phyloP scores from a whole-genome alignment of 2,797 vertebrate genomes.

The Sebastiscus tertius region DNA sequence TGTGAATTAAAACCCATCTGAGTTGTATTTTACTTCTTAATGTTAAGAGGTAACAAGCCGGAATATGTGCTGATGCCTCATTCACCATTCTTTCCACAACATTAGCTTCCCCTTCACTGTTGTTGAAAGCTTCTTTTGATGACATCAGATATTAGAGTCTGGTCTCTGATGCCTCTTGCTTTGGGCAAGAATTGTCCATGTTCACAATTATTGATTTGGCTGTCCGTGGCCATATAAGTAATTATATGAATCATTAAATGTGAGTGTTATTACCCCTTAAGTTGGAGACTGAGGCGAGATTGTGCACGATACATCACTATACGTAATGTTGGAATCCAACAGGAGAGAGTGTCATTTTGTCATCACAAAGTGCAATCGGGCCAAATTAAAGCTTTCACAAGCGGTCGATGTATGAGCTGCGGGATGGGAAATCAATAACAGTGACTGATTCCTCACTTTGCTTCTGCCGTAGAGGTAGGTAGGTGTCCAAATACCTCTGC shows the following conservation, averaged over 20 bases:
- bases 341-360: background rate
- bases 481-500: background rate
- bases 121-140: conserved; percentile 10
- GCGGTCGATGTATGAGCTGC: background rate
- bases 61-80: conserved; percentile 6
- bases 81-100: background rate
- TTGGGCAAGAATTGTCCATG: conserved; percentile 8
- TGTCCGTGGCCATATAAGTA: conserved; percentile 6
- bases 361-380: conserved; percentile 10
- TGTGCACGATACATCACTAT: background rate
- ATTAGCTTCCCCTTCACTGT: background rate
- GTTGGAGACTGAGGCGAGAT: background rate
- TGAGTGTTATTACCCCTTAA: conserved; percentile 18
- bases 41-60: background rate
- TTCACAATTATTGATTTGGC: conserved; percentile 41
- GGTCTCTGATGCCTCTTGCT: conserved; percentile 4
- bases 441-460: conserved; percentile 5
- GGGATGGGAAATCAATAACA: conserved; percentile 19
- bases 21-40: background rate
- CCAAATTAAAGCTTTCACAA: conserved; percentile 33
- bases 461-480: background rate
- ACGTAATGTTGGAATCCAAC: conserved; percentile 4
- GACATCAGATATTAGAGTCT: conserved; percentile 14
- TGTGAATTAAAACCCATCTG: background rate
- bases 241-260: conserved; percentile 38